Base-by-base conservation (phyloP, 2,888 invertebrate species). In the Drosophila peninsularis region DNA sequence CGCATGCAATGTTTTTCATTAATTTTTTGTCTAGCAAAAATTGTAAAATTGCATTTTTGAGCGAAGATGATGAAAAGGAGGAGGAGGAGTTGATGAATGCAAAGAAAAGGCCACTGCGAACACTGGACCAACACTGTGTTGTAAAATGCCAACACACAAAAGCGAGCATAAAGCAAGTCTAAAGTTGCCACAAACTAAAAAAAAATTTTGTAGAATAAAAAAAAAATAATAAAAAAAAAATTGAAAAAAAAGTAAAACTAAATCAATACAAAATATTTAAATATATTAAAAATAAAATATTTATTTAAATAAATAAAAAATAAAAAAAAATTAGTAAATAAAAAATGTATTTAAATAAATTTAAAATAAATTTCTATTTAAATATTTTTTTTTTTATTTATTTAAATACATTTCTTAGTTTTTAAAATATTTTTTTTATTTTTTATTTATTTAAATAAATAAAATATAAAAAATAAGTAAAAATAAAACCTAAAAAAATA, bases 91-190 rank as follows among this genome's bases (percentile, higher is more conserved):
- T 24, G 37, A 32, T 10, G 24, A 19, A 27, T 14, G 10, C 10
- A 17, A 19, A 9, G 13, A 10, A 17, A 41, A 49, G 49, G 54
- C 49, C 21, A 53, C 63, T 71, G 44, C 49, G 11, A 69, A 56
- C 58, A 64, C 73, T 75, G 75, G 72, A 75, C 71, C 75, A 75
- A 75, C 75, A 61, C 71, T 71, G 75, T 75, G 63, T 68, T 64
- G 62, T 45, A 45, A 32, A 64, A 64, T 24, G 50, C 37, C 27
- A 21, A 49, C 67, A 60, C 55, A 54, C 53, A 62, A 39, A 53
- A 39, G 21, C 14, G 17, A 52, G 54, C 39, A 54, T 30, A 1
- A 39, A 37, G 32, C 36, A 45, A 37, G 37, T 45, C 45, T 37
- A 30, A 27, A 37, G 56, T 42, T 55, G 42, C 55, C 55, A 55